These are phyloP conservation scores for Laspeyria flexula DNA, from an alignment of 2,888 invertebrate genomes.

Conservation along the genomic window DNA sequence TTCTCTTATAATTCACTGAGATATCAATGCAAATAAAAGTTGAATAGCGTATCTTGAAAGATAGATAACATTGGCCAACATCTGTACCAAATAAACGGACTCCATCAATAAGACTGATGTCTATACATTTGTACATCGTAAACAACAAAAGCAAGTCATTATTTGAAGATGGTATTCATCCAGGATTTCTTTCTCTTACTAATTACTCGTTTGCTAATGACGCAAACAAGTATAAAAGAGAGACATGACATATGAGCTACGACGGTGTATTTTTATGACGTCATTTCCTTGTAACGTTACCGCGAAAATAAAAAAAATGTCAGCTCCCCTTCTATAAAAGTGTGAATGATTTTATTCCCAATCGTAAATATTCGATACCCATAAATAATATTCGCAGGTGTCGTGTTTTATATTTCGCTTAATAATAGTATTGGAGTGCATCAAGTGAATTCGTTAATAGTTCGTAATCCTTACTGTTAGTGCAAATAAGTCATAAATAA, in stretches of 20 bases:
- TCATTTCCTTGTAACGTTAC: conserved; percentile 16
- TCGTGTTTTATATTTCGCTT: conserved; percentile 10
- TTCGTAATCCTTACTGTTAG: neutral
- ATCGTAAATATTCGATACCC: conserved; percentile 34
- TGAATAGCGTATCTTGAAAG: neutral
- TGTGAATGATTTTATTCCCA: conserved; percentile 31
- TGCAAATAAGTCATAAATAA: too few species aligned
- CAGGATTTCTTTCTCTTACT: conserved; percentile 19
- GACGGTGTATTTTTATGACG: conserved; percentile 18
- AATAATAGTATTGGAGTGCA: conserved; percentile 11
- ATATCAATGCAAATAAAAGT: neutral
- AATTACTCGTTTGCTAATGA: conserved; percentile 36
- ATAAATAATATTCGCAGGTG: conserved; percentile 19
- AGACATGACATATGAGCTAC: conserved; percentile 6
- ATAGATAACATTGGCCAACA: neutral
- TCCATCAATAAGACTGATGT: neutral
- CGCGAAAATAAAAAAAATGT: conserved; percentile 16
- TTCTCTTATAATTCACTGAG: too few species aligned
- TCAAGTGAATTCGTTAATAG: conserved; percentile 29
- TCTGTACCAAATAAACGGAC: neutral
- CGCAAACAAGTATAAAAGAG: conserved; percentile 7
- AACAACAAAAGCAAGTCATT: conserved; percentile 2
- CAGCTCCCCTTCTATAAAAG: conserved; percentile 21
- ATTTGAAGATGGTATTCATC: conserved; percentile 19
- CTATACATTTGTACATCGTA: neutral